Evolutionary conservation across 2,113 vertebrate genomes (phyloP), one percentile per base, ranked within the genome.

Genomic region (Variabilichromis moorii): DNA sequence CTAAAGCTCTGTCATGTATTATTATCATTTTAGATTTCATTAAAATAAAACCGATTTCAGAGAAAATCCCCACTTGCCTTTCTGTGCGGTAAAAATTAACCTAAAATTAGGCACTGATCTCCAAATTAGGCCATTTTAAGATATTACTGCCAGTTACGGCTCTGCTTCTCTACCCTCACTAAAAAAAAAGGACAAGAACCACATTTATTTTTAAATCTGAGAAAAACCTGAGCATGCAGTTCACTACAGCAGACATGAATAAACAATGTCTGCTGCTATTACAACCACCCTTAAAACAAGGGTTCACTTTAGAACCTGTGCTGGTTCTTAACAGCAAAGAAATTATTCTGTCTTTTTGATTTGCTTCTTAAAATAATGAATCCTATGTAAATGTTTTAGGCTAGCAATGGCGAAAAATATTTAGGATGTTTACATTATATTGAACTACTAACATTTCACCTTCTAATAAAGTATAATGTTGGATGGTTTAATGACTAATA

Each of bases 181-280:
- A 28, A 28, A 76, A 63, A 53, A 33, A 73, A 10, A 2, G 6
- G 40, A 16, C 40, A 47, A 5, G 14, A 76, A 76, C 42, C 40
- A 76, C 68, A 76, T 28, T 47, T 76, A 76, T 76, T 12, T 50
- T 76, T 76, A 76, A 76, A 76, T 85, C 24, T 82, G 59, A 85
- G 78, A 80, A 53, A 79, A 42, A 82, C 76, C 9, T 54, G 63
- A 66, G 35, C 10, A n/a, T 24, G 59, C 47, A 88, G 55, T 66
- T 78, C 50, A 82, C 51, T 59, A 80, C 33, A 80, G 68, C 68
- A 85, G 50, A 81, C 55, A 61, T 80, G 81, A 79, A 68, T 57
- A 50, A 84, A 84, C 76, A 78, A 59, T 76, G 50, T 47, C 61
- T 35, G 24, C 73, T 84, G 89, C 66, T 82, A 33, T 81, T 84